Evolutionary conservation across 2,797 vertebrate genomes (phyloP).

Genomic region (Perodicticus potto): DNA sequence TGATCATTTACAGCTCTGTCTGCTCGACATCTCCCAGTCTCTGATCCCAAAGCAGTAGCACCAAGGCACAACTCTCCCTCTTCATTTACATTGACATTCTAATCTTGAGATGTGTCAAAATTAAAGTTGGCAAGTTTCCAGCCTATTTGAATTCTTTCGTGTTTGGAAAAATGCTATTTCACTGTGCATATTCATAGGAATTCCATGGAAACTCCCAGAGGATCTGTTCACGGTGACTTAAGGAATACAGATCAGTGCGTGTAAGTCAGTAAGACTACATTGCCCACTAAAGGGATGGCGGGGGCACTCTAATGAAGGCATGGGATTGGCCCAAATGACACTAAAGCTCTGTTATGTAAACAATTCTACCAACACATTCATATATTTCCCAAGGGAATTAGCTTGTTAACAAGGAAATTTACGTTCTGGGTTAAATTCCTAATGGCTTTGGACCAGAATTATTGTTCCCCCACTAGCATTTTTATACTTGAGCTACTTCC

Average conservation of each 20-base stretch:
- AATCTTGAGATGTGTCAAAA: slow-evolving; percentile 75
- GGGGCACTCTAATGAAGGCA: not conserved
- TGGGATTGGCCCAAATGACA: not conserved
- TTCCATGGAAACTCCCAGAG: slow-evolving; percentile 18
- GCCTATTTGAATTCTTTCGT: slow-evolving; percentile 61
- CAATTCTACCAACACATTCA: not conserved
- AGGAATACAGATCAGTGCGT: not conserved
- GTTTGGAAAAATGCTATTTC: slow-evolving; percentile 16
- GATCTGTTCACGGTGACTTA: slow-evolving; percentile 15
- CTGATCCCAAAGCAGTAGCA: slow-evolving; percentile 42
- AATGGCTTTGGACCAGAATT: not conserved
- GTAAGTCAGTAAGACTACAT: slow-evolving; percentile 29
- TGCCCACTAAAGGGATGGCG: fast-evolving
- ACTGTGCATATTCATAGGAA: slow-evolving; percentile 27
- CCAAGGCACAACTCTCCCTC: slow-evolving; percentile 30
- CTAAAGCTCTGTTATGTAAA: not conserved
- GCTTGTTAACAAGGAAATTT: slow-evolving; percentile 14
- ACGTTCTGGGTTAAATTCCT: not conserved
- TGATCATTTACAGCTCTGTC: slow-evolving; percentile 67
- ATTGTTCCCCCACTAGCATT: not conserved
- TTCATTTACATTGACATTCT: slow-evolving; percentile 34
- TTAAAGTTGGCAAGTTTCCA: slow-evolving; percentile 71
- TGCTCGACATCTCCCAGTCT: slow-evolving; percentile 47
- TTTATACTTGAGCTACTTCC: slow-evolving; percentile 12
- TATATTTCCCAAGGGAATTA: slow-evolving; percentile 25